phyloP scores from a whole-genome alignment of 2,797 vertebrate species.

The Artibeus jamaicensis region DNA sequence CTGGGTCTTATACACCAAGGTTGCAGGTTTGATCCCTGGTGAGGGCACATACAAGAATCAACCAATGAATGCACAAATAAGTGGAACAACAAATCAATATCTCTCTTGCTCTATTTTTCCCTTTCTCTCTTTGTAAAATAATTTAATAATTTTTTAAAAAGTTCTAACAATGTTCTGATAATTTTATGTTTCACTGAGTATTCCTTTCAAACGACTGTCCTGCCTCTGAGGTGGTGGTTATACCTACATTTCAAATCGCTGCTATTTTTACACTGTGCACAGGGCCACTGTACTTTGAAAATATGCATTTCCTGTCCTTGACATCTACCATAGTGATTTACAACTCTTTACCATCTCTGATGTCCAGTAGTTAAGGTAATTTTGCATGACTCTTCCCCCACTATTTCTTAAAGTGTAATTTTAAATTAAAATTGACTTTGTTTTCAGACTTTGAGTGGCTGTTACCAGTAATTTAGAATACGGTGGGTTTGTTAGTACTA shows the following conservation, averaged over 20 bases:
- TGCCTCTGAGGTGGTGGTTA: background rate
- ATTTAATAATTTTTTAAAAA: background rate
- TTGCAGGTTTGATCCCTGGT: too few relatives aligned
- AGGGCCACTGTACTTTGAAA: background rate
- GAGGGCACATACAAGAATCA: background rate
- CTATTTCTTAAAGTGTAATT: constrained; percentile 39
- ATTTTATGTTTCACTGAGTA: background rate
- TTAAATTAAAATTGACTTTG: constrained; percentile 22
- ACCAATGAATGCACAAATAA: background rate
- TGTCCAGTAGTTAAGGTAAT: background rate
- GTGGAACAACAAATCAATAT: background rate
- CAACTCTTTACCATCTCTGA: background rate
- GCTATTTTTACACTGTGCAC: background rate
- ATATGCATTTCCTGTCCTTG: background rate
- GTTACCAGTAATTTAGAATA: background rate
- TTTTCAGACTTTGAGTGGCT: background rate
- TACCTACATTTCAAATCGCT: background rate
- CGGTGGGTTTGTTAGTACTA: background rate
- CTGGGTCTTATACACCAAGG: background rate
- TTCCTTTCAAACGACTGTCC: background rate
- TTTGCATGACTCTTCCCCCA: background rate
- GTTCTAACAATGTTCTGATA: constrained; percentile 10
- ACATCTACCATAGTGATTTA: background rate
- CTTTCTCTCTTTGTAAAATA: background rate
- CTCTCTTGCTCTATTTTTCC: background rate